phyloP scores from a whole-genome alignment of 2,888 invertebrate genomes.

The Dasypogon diadema region DNA sequence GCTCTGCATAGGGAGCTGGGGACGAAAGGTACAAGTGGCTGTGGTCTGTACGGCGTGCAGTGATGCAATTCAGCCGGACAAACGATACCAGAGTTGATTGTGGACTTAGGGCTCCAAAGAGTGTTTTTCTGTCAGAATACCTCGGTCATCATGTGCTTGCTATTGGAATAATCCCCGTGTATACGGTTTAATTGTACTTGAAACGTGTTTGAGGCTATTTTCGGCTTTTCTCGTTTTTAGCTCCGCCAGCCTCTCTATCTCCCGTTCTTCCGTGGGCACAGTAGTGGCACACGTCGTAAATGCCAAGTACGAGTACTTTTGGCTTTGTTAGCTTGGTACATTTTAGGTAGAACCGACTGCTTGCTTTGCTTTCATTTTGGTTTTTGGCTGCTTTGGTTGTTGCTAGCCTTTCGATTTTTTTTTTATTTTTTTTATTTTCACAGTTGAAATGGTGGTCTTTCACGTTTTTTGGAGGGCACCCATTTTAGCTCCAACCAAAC shows the following conservation, averaged over 20 bases:
- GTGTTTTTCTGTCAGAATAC: slow-evolving; percentile 37
- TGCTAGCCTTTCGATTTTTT: slow-evolving; percentile 14
- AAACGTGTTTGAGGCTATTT: slow-evolving; percentile 44
- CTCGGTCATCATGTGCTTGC: slow-evolving; percentile 47
- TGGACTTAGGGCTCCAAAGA: slow-evolving; percentile 37
- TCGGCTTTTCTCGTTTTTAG: slow-evolving; percentile 29
- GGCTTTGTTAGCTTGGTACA: slow-evolving; percentile 29
- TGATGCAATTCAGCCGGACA: slow-evolving; percentile 33
- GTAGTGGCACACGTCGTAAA: slow-evolving; percentile 41
- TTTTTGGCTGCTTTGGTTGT: slow-evolving; percentile 38
- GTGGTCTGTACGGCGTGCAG: slow-evolving; percentile 20
- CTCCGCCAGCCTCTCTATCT: not conserved
- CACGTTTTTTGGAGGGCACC: slow-evolving; percentile 30
- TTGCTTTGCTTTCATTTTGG: slow-evolving; percentile 39
- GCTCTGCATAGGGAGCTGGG: slow-evolving; percentile 1
- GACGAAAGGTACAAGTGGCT: not conserved
- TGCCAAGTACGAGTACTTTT: slow-evolving; percentile 12
- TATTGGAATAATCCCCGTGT: slow-evolving; percentile 35
- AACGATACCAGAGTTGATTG: slow-evolving; percentile 47
- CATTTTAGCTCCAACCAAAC: slow-evolving; percentile 40
- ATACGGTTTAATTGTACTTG: slow-evolving; percentile 48
- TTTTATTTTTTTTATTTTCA: slow-evolving; percentile 16
- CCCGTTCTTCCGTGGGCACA: not conserved
- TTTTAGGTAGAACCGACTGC: slow-evolving; percentile 23
- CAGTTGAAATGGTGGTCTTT: slow-evolving; percentile 25